phyloP scores from a whole-genome alignment of 2,113 vertebrate genomes.

The Riparia riparia region DNA sequence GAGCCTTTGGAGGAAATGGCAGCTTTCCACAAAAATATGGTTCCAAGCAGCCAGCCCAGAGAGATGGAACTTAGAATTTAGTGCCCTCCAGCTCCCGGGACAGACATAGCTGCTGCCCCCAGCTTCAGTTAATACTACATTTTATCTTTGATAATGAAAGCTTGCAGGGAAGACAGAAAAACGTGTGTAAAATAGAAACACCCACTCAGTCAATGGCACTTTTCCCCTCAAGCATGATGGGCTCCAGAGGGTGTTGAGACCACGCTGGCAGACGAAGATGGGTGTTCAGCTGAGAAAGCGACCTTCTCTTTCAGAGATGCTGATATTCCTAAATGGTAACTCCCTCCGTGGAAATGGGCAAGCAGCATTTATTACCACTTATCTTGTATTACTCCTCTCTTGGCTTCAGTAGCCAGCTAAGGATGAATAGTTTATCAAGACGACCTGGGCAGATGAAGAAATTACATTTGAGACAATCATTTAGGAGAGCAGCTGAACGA shows the following conservation, averaged over 20 bases:
- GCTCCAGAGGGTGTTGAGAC: background rate
- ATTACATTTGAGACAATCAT: background rate
- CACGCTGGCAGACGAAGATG: background rate
- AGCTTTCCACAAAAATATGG: background rate
- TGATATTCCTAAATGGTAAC: background rate
- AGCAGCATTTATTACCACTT: constrained; percentile 4
- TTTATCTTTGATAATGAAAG: background rate
- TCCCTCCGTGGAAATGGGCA: background rate
- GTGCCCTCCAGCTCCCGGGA: background rate
- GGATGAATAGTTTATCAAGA: background rate
- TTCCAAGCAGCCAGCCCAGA: background rate
- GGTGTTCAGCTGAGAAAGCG: background rate
- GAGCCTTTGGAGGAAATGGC: background rate
- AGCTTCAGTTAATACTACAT: rapidly evolving
- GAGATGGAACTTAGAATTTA: background rate
- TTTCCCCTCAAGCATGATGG: background rate
- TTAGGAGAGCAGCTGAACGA: background rate
- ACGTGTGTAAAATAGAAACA: background rate
- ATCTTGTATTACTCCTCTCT: background rate
- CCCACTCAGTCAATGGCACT: background rate
- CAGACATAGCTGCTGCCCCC: rapidly evolving
- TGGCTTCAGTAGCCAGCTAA: background rate
- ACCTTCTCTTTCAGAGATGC: background rate
- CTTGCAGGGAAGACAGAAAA: background rate
- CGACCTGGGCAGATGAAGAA: background rate